Conservation (phyloP, 2,113 vertebrate genomes). For the Gracilinanus agilis region DNA sequence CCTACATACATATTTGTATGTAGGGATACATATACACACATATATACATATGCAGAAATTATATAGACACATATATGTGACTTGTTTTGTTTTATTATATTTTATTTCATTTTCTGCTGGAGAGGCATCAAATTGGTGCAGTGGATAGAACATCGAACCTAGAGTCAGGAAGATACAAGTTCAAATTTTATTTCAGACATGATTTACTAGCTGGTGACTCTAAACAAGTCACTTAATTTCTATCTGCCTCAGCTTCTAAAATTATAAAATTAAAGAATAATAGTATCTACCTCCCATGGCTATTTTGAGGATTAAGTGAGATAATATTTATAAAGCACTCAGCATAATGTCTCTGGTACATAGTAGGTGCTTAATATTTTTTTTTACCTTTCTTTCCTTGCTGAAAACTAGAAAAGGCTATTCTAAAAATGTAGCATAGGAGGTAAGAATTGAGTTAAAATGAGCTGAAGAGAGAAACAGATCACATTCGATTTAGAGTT, state of each 20-base stretch:
- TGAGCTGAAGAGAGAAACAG: background rate
- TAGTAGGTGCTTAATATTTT: background rate
- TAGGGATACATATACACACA: too few species aligned
- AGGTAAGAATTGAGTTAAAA: background rate
- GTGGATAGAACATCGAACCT: background rate
- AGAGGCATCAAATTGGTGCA: background rate
- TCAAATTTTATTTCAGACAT: background rate
- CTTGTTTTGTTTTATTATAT: background rate
- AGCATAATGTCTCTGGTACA: background rate
- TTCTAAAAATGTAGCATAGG: background rate
- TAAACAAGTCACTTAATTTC: background rate
- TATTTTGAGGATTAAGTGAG: background rate
- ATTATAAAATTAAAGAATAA: background rate
- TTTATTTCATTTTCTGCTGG: background rate
- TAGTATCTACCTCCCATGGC: background rate
- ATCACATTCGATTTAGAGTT: background rate
- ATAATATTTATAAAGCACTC: background rate
- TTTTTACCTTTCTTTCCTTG: background rate
- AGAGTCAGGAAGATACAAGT: background rate
- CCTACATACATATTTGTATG: too few species aligned
- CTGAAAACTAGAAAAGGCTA: background rate
- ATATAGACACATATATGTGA: too few species aligned
- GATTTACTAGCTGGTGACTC: background rate
- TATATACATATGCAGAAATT: too few species aligned
- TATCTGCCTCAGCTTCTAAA: background rate